Evolutionary conservation across 2,888 invertebrate genomes (phyloP), one percentile per base, ranked within the genome.

Genomic region (Litoditis marina): DNA sequence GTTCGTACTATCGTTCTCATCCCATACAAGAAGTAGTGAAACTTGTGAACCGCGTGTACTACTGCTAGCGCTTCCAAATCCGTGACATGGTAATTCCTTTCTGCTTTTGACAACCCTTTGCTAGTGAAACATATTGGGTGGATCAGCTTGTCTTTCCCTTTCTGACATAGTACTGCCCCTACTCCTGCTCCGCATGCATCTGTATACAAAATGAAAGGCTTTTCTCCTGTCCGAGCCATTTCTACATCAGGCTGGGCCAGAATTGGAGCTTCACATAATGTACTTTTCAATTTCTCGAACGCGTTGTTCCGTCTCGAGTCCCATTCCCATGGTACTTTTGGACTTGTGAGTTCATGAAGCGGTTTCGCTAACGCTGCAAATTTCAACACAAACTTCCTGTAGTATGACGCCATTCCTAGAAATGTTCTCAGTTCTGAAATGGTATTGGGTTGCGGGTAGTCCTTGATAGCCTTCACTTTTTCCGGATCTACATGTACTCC

Each of bases 11-110:
- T 46, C 13, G 60, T n/a, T n/a, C 49, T 51, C 13, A 46, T 27
- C 13, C 58, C 58, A 5, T 53, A 69, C 7, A 73, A 49, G 32
- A 64, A 66, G 19, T 49, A 42, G 11, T 63, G 46, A 13, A 73
- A 66, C 31, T 58, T 59, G 27, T 55, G 32, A 0, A 55, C n/a
- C 16, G 66, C 69, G 19, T 56, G 54, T 0, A 58, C 42, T 2
- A 73, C 31, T 7, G 66, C 73, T 2, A 73, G 34, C 2, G 72
- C 73, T 51, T 73, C 73, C 36, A 73, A 25, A n/a, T 73, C 66
- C 1, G 66, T 69, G 0, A 63, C 46, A 3, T 56, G 56, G 46
- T 72, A 72, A 19, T 53, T 59, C 28, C 44, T 31, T 39, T 66
- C 74, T 2, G 68, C 62, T 19, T 53, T 46, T 2, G 55, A 63